These are phyloP conservation scores for Euplagia quadripunctaria DNA, from an alignment of 2,888 invertebrate species.

Conservation along the genomic window DNA sequence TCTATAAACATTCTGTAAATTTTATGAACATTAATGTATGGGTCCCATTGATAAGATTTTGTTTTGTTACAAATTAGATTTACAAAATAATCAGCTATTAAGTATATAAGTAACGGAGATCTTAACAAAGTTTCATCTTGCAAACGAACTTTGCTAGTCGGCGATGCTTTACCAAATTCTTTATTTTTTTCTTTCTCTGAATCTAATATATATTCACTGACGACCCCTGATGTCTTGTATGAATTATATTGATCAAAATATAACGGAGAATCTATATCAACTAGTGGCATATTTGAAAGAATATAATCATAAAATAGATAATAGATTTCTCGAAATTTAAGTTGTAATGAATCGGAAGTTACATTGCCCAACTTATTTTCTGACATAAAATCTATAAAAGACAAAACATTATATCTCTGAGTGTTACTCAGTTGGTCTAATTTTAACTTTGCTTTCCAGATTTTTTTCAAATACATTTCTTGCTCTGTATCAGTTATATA, in stretches of 20 bases:
- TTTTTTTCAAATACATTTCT: constrained; percentile 19
- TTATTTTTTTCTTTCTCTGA: not conserved
- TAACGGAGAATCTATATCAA: not conserved
- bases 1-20: constrained; percentile 33
- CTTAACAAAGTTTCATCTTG: constrained; percentile 11
- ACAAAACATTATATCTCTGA: constrained; percentile 25
- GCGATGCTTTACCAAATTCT: not conserved
- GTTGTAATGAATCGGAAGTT: not conserved
- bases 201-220: not conserved
- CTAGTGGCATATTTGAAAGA: not conserved
- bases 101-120: constrained; percentile 31
- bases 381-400: constrained; percentile 27
- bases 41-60: constrained; percentile 24
- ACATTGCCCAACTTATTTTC: not conserved
- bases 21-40: constrained; percentile 15
- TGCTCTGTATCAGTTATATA: constrained; percentile 26
- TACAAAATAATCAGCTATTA: constrained; percentile 29
- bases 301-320: constrained; percentile 1
- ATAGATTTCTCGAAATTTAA: not conserved
- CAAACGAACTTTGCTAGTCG: not conserved
- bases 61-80: constrained; percentile 17
- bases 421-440: constrained; percentile 15
- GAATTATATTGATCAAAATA: not conserved
- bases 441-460: constrained; percentile 31
- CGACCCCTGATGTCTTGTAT: not conserved